These are phyloP conservation scores for Oxygymnocypris stewartii DNA, from an alignment of 2,113 vertebrate species.

Conservation along the genomic window DNA sequence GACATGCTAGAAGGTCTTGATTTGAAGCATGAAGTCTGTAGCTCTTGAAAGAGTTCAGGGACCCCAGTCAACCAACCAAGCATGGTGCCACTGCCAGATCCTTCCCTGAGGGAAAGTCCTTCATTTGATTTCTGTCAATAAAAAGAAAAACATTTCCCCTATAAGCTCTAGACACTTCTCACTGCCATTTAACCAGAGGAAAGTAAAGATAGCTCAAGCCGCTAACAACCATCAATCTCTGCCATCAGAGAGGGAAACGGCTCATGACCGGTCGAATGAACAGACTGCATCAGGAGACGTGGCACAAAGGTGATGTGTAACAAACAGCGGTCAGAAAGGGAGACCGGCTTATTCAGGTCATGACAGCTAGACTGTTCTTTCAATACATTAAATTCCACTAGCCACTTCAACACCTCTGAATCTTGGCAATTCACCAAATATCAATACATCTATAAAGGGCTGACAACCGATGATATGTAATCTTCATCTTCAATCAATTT, in stretches of 20 bases:
- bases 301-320: slow-evolving; percentile 20
- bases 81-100: background rate
- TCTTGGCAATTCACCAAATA: background rate
- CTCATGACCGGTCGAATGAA: slow-evolving; percentile 38
- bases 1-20: background rate
- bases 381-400: slow-evolving; percentile 2
- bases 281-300: slow-evolving; percentile 22
- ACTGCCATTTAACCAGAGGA: slow-evolving; percentile 39
- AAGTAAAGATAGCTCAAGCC: slow-evolving; percentile 52
- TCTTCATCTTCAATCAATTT: too few species aligned
- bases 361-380: background rate
- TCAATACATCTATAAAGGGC: too few species aligned
- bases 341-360: slow-evolving; percentile 9
- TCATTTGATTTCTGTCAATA: slow-evolving; percentile 63
- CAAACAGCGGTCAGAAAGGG: background rate
- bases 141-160: slow-evolving; percentile 61
- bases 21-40: background rate
- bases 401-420: background rate
- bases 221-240: slow-evolving; percentile 52
- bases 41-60: background rate
- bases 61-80: background rate
- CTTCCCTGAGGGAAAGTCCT: slow-evolving; percentile 57
- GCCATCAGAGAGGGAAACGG: slow-evolving; percentile 34
- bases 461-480: too few species aligned
- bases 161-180: slow-evolving; percentile 41